A percentile compares a stretch with the other conserved stretches of the same genome.
Conservation (phyloP, 2,888 invertebrate genomes). For the Drosophila picticornis region DNA sequence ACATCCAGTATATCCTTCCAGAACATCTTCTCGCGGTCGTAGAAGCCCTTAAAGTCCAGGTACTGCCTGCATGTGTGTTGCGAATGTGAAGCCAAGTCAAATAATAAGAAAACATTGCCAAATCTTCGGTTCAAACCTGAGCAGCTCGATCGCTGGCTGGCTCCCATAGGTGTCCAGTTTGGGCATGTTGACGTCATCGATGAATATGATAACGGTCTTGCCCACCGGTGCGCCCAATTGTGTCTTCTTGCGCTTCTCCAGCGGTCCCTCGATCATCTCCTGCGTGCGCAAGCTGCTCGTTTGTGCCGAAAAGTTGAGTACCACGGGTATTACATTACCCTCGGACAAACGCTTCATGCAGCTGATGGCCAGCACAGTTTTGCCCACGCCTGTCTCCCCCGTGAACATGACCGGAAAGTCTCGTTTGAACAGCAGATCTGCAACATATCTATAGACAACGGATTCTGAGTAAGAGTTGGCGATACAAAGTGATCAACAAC, state of each 20-base stretch:
- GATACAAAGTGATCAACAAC: neutral
- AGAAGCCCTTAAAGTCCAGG: conserved; percentile 89
- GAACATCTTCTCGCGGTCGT: conserved; percentile 94
- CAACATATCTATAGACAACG: conserved; percentile 72
- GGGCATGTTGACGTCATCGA: conserved; percentile 98
- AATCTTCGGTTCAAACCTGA: conserved; percentile 87
- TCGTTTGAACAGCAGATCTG: conserved; percentile 89
- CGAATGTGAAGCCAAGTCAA: neutral
- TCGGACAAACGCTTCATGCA: conserved; percentile 89
- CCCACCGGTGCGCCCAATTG: conserved; percentile 93
- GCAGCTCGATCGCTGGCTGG: conserved; percentile 95
- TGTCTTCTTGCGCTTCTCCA: conserved; percentile 93
- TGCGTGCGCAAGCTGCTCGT: conserved; percentile 94
- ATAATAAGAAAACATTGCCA: neutral
- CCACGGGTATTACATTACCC: conserved; percentile 90
- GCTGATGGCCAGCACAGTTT: conserved; percentile 93
- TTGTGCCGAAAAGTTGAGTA: conserved; percentile 96
- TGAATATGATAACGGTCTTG: conserved; percentile 93
- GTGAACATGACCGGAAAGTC: conserved; percentile 93
- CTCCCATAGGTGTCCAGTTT: conserved; percentile 94
- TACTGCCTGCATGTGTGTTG: conserved; percentile 77
- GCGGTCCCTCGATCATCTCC: conserved; percentile 92
- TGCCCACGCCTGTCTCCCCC: conserved; percentile 96
- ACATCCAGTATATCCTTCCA: conserved; percentile 96
- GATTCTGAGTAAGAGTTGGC: neutral